Conservation (phyloP, 2,113 vertebrate genomes). For the Sisor rabdophorus region DNA sequence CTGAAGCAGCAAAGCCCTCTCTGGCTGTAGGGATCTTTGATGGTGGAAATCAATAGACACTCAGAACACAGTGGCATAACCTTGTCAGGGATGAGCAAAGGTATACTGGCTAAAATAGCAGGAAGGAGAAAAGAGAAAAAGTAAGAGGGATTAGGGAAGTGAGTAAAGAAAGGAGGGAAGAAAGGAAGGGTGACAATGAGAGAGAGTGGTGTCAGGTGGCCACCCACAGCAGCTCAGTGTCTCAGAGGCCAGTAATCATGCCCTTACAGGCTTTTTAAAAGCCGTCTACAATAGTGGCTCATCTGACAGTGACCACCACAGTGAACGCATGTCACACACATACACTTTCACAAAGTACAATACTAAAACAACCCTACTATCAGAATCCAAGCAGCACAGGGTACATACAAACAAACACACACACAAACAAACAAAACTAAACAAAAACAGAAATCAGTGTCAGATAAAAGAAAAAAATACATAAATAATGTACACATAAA, state of each 20-base stretch:
- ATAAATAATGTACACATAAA: not conserved
- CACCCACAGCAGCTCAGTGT: constrained; percentile 53
- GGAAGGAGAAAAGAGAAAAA: constrained; percentile 43
- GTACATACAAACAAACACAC: not conserved
- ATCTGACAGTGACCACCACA: constrained; percentile 52
- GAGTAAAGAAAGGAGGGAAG: constrained; percentile 20
- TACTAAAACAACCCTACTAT: constrained; percentile 16
- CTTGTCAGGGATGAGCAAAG: constrained; percentile 75
- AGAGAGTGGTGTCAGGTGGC: constrained; percentile 38
- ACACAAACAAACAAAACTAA: not conserved
- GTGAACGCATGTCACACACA: constrained; percentile 59
- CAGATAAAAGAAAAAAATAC: not conserved
- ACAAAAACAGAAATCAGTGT: not conserved
- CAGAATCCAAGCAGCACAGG: not conserved
- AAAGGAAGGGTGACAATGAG: constrained; percentile 26
- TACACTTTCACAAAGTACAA: constrained; percentile 49
- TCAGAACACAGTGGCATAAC: constrained; percentile 73
- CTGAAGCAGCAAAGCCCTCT: constrained; percentile 65
- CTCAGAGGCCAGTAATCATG: constrained; percentile 57
- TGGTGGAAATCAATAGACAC: constrained; percentile 75
- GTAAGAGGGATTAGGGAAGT: not conserved
- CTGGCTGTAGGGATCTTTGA: constrained; percentile 66
- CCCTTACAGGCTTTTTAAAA: constrained; percentile 64
- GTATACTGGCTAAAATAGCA: constrained; percentile 64
- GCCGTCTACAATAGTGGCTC: constrained; percentile 63